Evolutionary conservation across 2,888 invertebrate species (phyloP).

Genomic region (Calliphora vomitoria): DNA sequence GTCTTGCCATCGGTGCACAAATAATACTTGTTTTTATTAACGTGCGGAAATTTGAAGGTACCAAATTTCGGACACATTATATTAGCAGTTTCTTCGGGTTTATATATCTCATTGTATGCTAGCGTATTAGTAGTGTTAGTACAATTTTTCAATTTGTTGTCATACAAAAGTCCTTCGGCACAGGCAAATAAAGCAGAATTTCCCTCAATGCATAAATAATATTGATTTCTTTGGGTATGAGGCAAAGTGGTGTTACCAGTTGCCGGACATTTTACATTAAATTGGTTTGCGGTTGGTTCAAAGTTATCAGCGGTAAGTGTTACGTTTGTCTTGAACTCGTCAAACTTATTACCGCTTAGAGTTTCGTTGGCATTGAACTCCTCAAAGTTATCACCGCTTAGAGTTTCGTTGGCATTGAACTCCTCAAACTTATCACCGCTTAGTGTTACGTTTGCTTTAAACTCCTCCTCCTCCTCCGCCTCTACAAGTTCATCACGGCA

Average conservation of each 20-base stretch:
- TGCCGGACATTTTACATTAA: not conserved
- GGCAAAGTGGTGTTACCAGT: conserved; percentile 4
- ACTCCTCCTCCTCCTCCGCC: too few species aligned
- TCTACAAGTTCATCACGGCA: not conserved
- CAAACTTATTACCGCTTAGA: too few species aligned
- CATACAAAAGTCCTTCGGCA: not conserved
- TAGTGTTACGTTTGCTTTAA: too few species aligned
- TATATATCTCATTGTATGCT: not conserved
- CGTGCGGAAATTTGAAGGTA: conserved; percentile 20
- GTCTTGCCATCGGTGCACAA: conserved; percentile 34
- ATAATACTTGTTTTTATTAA: not conserved
- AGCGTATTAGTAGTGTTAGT: not conserved
- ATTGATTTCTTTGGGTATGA: not conserved
- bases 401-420: too few species aligned
- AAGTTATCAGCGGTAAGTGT: too few species aligned
- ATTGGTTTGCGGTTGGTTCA: too few species aligned
- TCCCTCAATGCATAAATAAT: conserved; percentile 25
- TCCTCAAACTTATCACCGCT: too few species aligned
- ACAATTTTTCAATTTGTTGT: conserved; percentile 10
- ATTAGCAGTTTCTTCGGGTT: not conserved
- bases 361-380: too few species aligned
- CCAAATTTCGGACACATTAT: conserved; percentile 36
- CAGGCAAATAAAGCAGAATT: not conserved
- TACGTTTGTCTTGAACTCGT: too few species aligned
- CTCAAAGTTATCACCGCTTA: too few species aligned